Evolutionary conservation across 2,797 vertebrate species (phyloP), one percentile per base, ranked within the genome.

Genomic region (Euthynnus affinis): DNA sequence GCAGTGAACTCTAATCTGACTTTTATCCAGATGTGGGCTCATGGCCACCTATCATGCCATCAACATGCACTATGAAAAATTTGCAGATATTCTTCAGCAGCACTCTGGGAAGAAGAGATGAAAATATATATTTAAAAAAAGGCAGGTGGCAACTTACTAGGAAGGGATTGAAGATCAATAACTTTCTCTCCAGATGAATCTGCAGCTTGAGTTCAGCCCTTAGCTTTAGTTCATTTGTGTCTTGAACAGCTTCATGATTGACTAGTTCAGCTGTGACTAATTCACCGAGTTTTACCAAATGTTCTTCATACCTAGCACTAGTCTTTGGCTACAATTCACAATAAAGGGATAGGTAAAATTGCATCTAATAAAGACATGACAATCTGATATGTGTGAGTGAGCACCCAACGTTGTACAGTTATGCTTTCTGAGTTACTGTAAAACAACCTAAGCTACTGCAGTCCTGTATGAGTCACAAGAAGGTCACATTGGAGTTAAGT

Each of bases 311-410:
- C 37, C 37, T 20, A 66, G 63, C 82, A 23, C 65, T 79, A 64
- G 71, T 93, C 91, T 94, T 94, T 94, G 92, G 93, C 88, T 86
- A 83, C 51, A 77, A 37, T 73, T 90, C 81, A 90, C 80, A 80
- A 85, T 91, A 92, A 94, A 92, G 93, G 93, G 92, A 92, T 89
- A 23, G 25, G 49, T 77, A 73, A 69, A 81, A 63, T 76, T 89
- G 85, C 84, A 86, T 91, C 74, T 44, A 88, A 81, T 78, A 67
- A 70, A 87, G 60, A 80, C 25, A 14, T 52, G 69, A 86, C 78
- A 68, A 81, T 89, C 81, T 86, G 91, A 92, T 92, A 90, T 88
- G 86, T 84, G 84, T 76, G 72, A 86, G 60, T 6, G 46, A 82
- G 81, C 81, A 86, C 66, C 73, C 42, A 25, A 60, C 61, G 25